Evolutionary conservation across 2,113 vertebrate species (phyloP), one percentile per base, ranked within the genome.

Genomic region (Myiozetetes cayanensis): DNA sequence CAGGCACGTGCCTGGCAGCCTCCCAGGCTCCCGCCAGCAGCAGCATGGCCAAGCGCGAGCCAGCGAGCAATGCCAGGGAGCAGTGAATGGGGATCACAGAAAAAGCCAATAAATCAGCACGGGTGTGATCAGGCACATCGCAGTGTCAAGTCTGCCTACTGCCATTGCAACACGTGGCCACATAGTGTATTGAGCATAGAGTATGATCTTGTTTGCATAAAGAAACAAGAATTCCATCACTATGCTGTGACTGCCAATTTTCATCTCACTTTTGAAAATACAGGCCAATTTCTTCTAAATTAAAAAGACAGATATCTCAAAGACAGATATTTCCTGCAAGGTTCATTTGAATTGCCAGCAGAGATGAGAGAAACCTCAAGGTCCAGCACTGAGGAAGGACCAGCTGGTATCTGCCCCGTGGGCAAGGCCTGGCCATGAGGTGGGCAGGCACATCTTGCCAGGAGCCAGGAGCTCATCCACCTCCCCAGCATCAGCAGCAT

Each of bases 1-100:
- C 93, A 86, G 93, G 76, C 93, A 63, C 65, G 65, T 84, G 92
- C 55, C 93, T 95, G 94, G 94, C 92, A 90, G 47, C 3, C 13
- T 33, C 85, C 95, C 92, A 93, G 93, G 24, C 41, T 31, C 83
- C 76, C 44, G 18, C 81, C 56, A 44, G 62, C 63, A 70, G 65
- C 59, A 61, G 71, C 71, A 41, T 2, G 0, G 85, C 39, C 12
- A 5, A 78, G 88, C 9, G 0, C 1, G 4, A 91, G 81, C 87
- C 80, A 65, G 86, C 0, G 0, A 92, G 76, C 0, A 0, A 47
- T 88, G 92, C 92, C 95, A 95, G 85, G 68, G 65, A 87, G 93
- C 80, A 24, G 4, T 65, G 89, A 95, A 87, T 28, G 44, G 55
- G 43, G 50, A 93, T 19, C 39, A 61, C 39, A 58, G 83, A 65